Percentiles rank a stretch among this genome's conserved stretches.
phyloP scores from a whole-genome alignment of 92 coral and sea anemone genomes.

The Epizoanthus illoricatus region DNA sequence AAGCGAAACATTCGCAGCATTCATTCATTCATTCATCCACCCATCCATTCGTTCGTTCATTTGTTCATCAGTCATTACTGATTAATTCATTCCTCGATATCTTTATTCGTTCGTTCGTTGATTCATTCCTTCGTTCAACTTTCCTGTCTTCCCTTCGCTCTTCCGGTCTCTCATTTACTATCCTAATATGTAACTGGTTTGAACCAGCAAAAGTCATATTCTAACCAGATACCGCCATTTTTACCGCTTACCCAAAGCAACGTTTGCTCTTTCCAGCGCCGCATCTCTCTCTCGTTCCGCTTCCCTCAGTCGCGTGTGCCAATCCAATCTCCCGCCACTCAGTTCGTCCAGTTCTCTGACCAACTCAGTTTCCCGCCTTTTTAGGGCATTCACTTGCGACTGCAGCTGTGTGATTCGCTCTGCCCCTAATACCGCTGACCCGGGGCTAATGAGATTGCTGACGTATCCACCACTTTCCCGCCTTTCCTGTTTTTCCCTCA shows the following conservation, averaged over 20 bases:
- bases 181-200: background rate
- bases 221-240: background rate
- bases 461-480: constrained; percentile 63
- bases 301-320: constrained; percentile 69
- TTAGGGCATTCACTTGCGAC: constrained; percentile 70
- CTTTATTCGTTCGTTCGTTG: too few species aligned
- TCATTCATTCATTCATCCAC: background rate
- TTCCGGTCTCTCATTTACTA: background rate
- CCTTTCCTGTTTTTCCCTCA: constrained; percentile 79
- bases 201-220: too few species aligned
- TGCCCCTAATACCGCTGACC: constrained; percentile 91
- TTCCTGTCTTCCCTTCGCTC: background rate
- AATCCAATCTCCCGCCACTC: constrained; percentile 65
- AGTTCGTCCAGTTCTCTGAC: constrained; percentile 78
- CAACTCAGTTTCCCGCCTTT: constrained; percentile 78
- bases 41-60: background rate
- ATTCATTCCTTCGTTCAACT: background rate
- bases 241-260: constrained; percentile 61
- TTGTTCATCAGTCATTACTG: background rate
- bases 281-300: constrained; percentile 80
- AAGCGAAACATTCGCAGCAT: background rate
- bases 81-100: background rate
- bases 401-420: constrained; percentile 92
- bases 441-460: constrained; percentile 60
- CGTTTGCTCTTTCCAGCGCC: constrained; percentile 72